Conservation (phyloP, 92 coral and sea anemone genomes). For the Phenganax marumi region DNA sequence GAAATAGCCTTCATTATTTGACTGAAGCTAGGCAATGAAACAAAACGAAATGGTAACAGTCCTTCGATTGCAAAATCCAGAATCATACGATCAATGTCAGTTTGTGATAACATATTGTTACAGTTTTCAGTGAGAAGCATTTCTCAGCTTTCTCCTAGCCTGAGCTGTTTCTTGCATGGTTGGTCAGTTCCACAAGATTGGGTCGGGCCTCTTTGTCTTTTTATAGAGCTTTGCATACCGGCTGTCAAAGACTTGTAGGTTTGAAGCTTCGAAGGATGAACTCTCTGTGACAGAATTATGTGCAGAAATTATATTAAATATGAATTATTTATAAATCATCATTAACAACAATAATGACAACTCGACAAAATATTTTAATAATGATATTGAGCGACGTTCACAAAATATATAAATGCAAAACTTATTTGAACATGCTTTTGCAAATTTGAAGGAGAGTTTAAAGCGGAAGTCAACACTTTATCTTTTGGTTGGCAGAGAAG, state of each 20-base stretch:
- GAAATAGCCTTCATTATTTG: background rate
- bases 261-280: background rate
- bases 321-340: too few relatives aligned
- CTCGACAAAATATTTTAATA: too few relatives aligned
- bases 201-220: constrained; percentile 9
- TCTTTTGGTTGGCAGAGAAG: background rate
- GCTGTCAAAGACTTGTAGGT: background rate
- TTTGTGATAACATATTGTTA: constrained; percentile 4
- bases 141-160: constrained; percentile 14
- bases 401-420: background rate
- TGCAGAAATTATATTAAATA: too few relatives aligned
- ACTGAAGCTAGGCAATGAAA: background rate
- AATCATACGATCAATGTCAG: background rate
- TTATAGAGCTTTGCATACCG: background rate
- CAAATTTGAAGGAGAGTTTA: constrained; percentile 22
- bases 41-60: background rate
- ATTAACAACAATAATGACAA: too few relatives aligned
- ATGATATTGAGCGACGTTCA: too few relatives aligned
- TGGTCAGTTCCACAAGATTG: constrained; percentile 24
- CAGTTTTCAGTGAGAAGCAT: background rate
- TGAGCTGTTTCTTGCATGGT: constrained; percentile 11
- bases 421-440: constrained; percentile 16
- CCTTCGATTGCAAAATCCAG: background rate
- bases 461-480: constrained; percentile 4
- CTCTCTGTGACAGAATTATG: background rate